phyloP scores from a whole-genome alignment of 1,140 invertebrate species.

The Acarapis woodi region DNA sequence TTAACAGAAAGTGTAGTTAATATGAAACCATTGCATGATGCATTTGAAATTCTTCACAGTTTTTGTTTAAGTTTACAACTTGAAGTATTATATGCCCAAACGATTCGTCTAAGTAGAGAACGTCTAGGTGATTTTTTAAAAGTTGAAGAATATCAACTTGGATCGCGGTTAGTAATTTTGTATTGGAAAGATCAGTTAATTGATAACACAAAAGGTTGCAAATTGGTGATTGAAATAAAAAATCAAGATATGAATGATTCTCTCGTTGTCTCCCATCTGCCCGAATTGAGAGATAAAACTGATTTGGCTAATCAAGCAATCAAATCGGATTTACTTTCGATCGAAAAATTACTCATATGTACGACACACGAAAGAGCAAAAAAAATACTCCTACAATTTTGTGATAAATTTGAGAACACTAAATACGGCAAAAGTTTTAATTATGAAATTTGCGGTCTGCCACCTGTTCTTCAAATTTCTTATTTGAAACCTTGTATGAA shows the following conservation, averaged over 20 bases:
- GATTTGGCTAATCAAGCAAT: conserved; percentile 19
- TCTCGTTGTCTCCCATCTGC: conserved; percentile 55
- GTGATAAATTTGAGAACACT: conserved; percentile 34
- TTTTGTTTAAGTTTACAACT: conserved; percentile 84
- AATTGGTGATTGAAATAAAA: conserved; percentile 61
- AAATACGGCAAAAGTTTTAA: conserved; percentile 34
- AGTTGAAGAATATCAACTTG: conserved; percentile 70
- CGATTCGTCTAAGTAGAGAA: conserved; percentile 51
- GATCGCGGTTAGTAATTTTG: conserved; percentile 55
- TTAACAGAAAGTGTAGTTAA: conserved; percentile 54
- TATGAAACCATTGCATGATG: conserved; percentile 42
- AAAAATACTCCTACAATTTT: conserved; percentile 46
- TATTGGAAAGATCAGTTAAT: conserved; percentile 45
- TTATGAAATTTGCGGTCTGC: conserved; percentile 43
- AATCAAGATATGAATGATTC: conserved; percentile 43
- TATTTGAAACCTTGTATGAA: conserved; percentile 55
- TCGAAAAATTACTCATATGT: conserved; percentile 83
- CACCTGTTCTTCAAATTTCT: conserved; percentile 61
- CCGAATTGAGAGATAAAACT: conserved; percentile 37
- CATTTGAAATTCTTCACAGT: conserved; percentile 60
- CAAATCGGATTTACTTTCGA: conserved; percentile 52
- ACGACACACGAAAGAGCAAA: conserved; percentile 76
- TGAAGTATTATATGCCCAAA: conserved; percentile 81
- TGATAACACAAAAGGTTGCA: conserved; percentile 28
- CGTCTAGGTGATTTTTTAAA: conserved; percentile 61